Evolutionary conservation across 2,888 invertebrate genomes (phyloP).

Genomic region (Caradrina clavipalpis): DNA sequence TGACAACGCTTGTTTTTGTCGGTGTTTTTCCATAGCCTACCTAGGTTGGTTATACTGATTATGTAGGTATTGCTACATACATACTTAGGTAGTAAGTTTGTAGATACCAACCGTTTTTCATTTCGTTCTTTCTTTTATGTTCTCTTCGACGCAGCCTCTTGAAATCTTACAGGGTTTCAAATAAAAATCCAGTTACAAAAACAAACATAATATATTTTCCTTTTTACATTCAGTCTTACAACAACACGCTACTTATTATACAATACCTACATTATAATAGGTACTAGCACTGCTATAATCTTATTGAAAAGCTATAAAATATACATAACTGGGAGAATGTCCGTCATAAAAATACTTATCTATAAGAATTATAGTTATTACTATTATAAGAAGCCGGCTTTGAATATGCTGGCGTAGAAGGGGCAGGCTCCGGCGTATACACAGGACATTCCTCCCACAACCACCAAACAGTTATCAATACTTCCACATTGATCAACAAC

Average conservation of each 20-base stretch:
- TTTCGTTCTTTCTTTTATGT: not conserved
- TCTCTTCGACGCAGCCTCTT: not conserved
- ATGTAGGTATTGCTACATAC: no score
- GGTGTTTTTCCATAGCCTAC: not conserved
- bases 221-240: constrained; percentile 62
- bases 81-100: no score
- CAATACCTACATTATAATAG: constrained; percentile 14
- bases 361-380: constrained; percentile 72
- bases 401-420: constrained; percentile 62
- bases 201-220: constrained; percentile 19
- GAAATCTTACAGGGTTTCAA: constrained; percentile 3
- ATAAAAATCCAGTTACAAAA: constrained; percentile 45
- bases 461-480: constrained; percentile 87
- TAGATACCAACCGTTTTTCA: not conserved
- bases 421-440: constrained; percentile 48
- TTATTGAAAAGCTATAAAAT: constrained; percentile 50
- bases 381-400: constrained; percentile 61
- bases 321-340: constrained; percentile 62
- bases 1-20: not conserved
- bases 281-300: constrained; percentile 40
- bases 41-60: not conserved
- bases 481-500: constrained; percentile 84
- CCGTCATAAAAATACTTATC: constrained; percentile 55
- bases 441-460: constrained; percentile 87
- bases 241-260: constrained; percentile 31